Evolutionary conservation across 2,797 vertebrate genomes (phyloP).

Genomic region (Australoheros facetus): DNA sequence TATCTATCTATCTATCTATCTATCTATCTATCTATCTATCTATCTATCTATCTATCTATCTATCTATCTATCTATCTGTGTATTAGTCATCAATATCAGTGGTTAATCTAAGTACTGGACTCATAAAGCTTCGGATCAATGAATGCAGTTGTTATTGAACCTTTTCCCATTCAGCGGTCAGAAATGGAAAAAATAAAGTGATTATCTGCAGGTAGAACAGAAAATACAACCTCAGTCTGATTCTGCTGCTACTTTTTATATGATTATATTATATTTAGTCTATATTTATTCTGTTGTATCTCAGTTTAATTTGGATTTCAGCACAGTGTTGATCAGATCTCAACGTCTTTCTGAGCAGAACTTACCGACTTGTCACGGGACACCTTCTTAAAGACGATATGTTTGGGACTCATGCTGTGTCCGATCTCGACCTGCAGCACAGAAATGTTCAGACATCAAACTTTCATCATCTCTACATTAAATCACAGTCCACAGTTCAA

Average conservation of each 20-base stretch:
- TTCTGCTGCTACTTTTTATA: too few relatives aligned
- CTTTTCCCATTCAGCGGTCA: background rate
- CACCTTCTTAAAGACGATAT: slow-evolving; percentile 88
- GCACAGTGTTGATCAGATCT: background rate
- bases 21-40: too few relatives aligned
- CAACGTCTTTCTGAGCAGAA: background rate
- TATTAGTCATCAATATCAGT: too few relatives aligned
- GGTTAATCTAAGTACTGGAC: too few relatives aligned
- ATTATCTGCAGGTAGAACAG: background rate
- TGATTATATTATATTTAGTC: background rate
- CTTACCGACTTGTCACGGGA: slow-evolving; percentile 92
- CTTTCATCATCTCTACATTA: background rate
- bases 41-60: too few relatives aligned
- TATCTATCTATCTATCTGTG: too few relatives aligned
- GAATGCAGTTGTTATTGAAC: background rate
- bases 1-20: too few relatives aligned
- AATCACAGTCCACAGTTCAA: background rate
- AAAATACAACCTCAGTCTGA: too few relatives aligned
- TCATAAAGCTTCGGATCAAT: too few relatives aligned
- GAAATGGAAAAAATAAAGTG: background rate
- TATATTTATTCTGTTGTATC: background rate
- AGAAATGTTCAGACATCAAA: background rate
- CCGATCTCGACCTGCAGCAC: background rate
- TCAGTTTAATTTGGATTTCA: background rate
- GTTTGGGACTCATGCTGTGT: slow-evolving; percentile 77